These are phyloP conservation scores for Cotesia glomerata DNA, from an alignment of 1,140 invertebrate genomes.

Conservation along the genomic window DNA sequence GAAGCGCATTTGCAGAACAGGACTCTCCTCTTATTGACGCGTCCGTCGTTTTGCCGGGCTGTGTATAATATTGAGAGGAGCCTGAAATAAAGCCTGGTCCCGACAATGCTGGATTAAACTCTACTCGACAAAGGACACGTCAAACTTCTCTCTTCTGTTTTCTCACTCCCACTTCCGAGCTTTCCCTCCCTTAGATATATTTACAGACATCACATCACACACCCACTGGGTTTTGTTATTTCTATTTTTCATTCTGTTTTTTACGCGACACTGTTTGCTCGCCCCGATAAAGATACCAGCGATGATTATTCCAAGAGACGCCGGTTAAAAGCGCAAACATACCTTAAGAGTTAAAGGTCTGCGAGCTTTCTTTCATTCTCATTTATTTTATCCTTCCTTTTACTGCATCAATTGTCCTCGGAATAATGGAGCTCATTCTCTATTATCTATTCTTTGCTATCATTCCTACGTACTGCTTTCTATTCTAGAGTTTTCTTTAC, in stretches of 20 bases:
- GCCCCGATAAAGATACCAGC: slow-evolving; percentile 26
- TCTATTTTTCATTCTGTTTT: background rate
- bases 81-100: slow-evolving; percentile 41
- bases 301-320: slow-evolving; percentile 26
- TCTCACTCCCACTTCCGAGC: background rate
- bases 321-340: background rate
- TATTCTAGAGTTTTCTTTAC: background rate
- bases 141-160: background rate
- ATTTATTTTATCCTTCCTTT: slow-evolving; percentile 35
- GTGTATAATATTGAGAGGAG: background rate
- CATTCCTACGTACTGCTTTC: too few relatives aligned
- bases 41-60: slow-evolving; percentile 9
- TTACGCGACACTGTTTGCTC: background rate
- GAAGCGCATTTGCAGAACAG: slow-evolving; percentile 63
- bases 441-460: slow-evolving; percentile 18
- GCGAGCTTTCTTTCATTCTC: slow-evolving; percentile 17
- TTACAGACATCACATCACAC: background rate
- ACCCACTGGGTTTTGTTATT: background rate
- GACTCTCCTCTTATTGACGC: slow-evolving; percentile 63
- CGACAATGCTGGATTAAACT: slow-evolving; percentile 63
- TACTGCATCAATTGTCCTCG: slow-evolving; percentile 33
- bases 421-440: slow-evolving; percentile 11
- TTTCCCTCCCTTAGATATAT: slow-evolving; percentile 10
- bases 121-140: slow-evolving; percentile 49
- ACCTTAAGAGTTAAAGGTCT: slow-evolving; percentile 19